A percentile compares a stretch with the other conserved stretches of the same genome.
phyloP scores from a whole-genome alignment of 2,888 invertebrate species.

The Xestia xanthographa region DNA sequence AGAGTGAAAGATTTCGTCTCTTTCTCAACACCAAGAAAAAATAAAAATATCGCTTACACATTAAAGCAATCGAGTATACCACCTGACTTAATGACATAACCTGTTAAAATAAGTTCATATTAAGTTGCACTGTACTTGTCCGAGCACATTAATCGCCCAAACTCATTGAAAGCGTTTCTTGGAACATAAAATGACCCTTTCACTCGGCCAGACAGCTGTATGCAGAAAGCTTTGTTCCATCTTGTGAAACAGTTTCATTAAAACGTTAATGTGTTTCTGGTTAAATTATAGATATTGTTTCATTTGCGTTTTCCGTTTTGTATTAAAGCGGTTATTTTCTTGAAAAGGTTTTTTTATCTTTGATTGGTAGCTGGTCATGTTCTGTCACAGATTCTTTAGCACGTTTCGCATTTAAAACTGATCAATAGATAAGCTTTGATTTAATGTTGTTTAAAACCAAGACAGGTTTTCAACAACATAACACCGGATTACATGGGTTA shows the following conservation, averaged over 20 bases:
- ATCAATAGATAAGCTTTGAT: not conserved
- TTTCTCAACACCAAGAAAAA: not conserved
- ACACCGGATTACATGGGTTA: no score
- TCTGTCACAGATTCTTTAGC: not conserved
- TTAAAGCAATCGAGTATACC: conserved; percentile 30
- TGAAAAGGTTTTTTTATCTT: not conserved
- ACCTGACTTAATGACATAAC: conserved; percentile 59
- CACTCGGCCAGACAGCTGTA: conserved; percentile 59
- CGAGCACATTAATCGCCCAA: conserved; percentile 63
- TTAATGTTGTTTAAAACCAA: not conserved
- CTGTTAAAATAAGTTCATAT: conserved; percentile 58
- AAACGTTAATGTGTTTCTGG: conserved; percentile 30
- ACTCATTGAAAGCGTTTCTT: conserved; percentile 60
- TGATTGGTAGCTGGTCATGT: not conserved
- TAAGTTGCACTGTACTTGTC: conserved; percentile 54
- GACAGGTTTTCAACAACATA: no score
- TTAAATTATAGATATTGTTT: conserved; percentile 35
- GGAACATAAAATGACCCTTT: conserved; percentile 71
- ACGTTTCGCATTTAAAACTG: not conserved
- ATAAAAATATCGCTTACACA: conserved; percentile 10
- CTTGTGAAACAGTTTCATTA: conserved; percentile 53
- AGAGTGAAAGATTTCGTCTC: not conserved
- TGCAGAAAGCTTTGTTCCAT: conserved; percentile 44
- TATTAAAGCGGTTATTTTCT: conserved; percentile 2
- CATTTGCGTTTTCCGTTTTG: conserved; percentile 21